These are phyloP conservation scores for Caenorhabditis virilis DNA, from an alignment of 2,888 invertebrate species.

Conservation along the genomic window DNA sequence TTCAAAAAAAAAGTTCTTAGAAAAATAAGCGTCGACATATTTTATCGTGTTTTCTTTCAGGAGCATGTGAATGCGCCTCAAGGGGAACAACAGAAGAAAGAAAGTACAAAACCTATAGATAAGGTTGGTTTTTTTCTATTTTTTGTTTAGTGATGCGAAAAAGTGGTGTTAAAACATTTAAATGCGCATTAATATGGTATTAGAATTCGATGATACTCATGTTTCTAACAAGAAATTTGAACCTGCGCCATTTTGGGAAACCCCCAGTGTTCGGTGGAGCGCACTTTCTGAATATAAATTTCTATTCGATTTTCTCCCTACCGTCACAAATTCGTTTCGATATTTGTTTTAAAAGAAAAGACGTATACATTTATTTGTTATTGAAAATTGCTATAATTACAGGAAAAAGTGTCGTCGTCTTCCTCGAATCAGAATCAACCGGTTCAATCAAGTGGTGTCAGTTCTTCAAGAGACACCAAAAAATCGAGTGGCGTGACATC, in stretches of 20 bases:
- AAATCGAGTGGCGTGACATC: conserved; percentile 24
- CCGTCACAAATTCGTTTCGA: no score
- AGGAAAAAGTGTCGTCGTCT: conserved; percentile 17
- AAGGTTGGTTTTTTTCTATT: conserved; percentile 18
- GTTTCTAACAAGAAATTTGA: no score
- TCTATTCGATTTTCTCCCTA: no score
- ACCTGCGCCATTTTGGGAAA: no score
- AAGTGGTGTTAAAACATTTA: not conserved
- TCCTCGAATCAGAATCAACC: conserved; percentile 24
- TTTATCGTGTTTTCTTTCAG: conserved; percentile 12
- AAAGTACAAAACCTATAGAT: conserved; percentile 14
- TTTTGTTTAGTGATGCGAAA: not conserved
- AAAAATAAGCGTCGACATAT: no score
- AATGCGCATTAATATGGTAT: not conserved
- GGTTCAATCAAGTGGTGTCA: conserved; percentile 7
- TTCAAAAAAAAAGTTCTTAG: no score
- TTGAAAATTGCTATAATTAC: no score
- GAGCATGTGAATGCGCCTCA: conserved; percentile 43
- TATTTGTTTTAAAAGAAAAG: no score
- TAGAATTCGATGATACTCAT: no score
- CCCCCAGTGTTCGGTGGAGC: no score
- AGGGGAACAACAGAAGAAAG: conserved; percentile 29
- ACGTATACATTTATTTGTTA: no score
- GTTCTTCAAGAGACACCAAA: conserved; percentile 14
- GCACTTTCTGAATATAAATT: conserved; percentile 13